These are phyloP conservation scores for Congeria kusceri DNA, from an alignment of 2,888 invertebrate genomes.

Conservation along the genomic window DNA sequence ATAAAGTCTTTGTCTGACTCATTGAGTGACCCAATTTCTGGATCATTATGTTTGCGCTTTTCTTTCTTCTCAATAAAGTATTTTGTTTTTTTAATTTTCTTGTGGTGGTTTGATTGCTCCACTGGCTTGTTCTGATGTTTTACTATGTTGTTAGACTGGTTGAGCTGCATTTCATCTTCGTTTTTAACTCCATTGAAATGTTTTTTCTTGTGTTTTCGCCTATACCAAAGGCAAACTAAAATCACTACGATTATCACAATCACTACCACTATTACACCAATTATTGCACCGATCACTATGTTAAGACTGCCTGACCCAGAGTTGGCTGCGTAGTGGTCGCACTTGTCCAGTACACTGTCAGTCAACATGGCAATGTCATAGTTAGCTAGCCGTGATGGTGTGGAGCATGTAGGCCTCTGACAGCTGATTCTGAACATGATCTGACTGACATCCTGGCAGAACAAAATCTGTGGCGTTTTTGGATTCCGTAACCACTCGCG, in stretches of 20 bases:
- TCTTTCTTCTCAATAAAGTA: constrained; percentile 69
- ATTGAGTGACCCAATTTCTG: constrained; percentile 74
- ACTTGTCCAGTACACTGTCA: constrained; percentile 58
- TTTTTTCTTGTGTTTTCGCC: constrained; percentile 35
- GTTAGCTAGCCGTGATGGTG: constrained; percentile 59
- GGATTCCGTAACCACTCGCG: constrained; percentile 69
- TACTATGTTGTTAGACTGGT: neutral
- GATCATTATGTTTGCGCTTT: constrained; percentile 62
- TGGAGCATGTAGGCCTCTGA: constrained; percentile 62
- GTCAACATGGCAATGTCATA: constrained; percentile 57
- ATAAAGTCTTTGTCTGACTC: constrained; percentile 81
- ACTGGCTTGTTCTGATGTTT: constrained; percentile 7
- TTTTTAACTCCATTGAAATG: constrained; percentile 38
- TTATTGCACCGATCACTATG: constrained; percentile 49
- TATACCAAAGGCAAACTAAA: constrained; percentile 64
- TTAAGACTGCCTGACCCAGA: constrained; percentile 28
- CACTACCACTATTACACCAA: constrained; percentile 62
- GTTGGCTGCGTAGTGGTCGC: constrained; percentile 29
- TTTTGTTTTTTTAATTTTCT: constrained; percentile 18
- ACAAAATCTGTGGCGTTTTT: constrained; percentile 37
- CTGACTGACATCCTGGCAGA: constrained; percentile 43
- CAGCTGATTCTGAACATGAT: constrained; percentile 55
- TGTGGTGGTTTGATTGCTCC: constrained; percentile 19
- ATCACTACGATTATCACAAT: constrained; percentile 65
- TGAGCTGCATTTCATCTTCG: constrained; percentile 1